A percentile compares a stretch with the other conserved stretches of the same genome.
These are phyloP conservation scores for Spatulosminthurus flaviceps DNA, from an alignment of 2,888 invertebrate genomes.

Conservation along the genomic window DNA sequence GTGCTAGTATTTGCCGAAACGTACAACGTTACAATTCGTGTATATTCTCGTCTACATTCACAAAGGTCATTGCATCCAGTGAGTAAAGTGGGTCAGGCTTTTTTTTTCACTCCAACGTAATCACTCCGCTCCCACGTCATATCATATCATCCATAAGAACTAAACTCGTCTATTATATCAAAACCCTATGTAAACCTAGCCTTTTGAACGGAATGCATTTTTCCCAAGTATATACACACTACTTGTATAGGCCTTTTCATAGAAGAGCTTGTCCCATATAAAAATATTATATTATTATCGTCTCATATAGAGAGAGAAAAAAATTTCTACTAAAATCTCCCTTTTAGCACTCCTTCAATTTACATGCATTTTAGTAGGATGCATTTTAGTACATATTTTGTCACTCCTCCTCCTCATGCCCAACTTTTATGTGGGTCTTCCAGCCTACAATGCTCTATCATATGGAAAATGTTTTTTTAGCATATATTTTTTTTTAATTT, in stretches of 20 bases:
- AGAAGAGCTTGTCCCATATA: conserved; percentile 7
- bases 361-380: too few relatives aligned
- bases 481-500: too few relatives aligned
- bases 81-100: conserved; percentile 59
- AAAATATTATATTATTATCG: neutral
- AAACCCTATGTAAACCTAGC: neutral
- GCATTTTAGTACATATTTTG: too few relatives aligned
- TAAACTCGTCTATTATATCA: too few relatives aligned
- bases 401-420: too few relatives aligned
- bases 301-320: neutral
- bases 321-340: neutral
- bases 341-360: too few relatives aligned
- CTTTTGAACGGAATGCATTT: neutral
- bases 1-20: conserved; percentile 42
- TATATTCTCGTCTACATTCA: conserved; percentile 42
- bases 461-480: too few relatives aligned
- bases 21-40: conserved; percentile 13
- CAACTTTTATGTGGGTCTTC: too few relatives aligned
- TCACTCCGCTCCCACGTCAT: conserved; percentile 45
- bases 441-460: too few relatives aligned
- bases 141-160: too few relatives aligned
- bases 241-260: too few relatives aligned
- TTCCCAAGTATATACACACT: too few relatives aligned
- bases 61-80: conserved; percentile 63
- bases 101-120: conserved; percentile 44